Evolutionary conservation across 2,113 vertebrate species (phyloP).

Genomic region (Leiothrix lutea): DNA sequence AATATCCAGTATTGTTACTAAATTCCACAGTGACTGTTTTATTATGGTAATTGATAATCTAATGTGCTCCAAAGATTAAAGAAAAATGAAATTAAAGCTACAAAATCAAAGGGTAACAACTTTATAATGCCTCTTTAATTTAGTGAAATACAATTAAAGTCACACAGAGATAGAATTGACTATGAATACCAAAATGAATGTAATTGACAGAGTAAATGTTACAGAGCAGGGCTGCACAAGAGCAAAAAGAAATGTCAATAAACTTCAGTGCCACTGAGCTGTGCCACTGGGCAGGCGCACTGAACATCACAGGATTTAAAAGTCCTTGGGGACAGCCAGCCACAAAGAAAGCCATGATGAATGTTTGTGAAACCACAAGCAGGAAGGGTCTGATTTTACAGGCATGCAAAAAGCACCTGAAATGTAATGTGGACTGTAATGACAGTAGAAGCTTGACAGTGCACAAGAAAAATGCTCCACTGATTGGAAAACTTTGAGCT

Average conservation of each 20-base stretch:
- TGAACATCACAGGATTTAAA: not conserved
- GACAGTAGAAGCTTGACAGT: not conserved
- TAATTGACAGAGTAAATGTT: constrained; percentile 73
- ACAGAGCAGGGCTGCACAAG: constrained; percentile 30
- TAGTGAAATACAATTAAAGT: constrained; percentile 79
- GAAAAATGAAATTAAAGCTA: constrained; percentile 80
- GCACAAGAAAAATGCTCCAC: constrained; percentile 23
- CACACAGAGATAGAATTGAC: constrained; percentile 69
- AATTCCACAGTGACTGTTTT: constrained; percentile 72
- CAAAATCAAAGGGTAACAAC: constrained; percentile 81
- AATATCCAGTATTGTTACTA: constrained; percentile 60
- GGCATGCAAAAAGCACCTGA: not conserved
- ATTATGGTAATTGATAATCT: constrained; percentile 80
- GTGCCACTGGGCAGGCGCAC: not conserved
- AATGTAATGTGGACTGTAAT: not conserved
- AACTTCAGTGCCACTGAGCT: constrained; percentile 1
- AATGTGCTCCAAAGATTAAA: constrained; percentile 72
- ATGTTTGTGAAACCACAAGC: not conserved
- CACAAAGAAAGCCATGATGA: not conserved
- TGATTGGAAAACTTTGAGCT: constrained; percentile 37
- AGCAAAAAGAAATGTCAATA: constrained; percentile 63
- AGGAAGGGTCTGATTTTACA: constrained; percentile 5
- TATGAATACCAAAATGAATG: constrained; percentile 72
- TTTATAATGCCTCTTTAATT: constrained; percentile 82
- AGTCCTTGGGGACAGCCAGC: not conserved